Evolutionary conservation across 2,888 invertebrate genomes (phyloP).

Genomic region (Galeruca laticollis): DNA sequence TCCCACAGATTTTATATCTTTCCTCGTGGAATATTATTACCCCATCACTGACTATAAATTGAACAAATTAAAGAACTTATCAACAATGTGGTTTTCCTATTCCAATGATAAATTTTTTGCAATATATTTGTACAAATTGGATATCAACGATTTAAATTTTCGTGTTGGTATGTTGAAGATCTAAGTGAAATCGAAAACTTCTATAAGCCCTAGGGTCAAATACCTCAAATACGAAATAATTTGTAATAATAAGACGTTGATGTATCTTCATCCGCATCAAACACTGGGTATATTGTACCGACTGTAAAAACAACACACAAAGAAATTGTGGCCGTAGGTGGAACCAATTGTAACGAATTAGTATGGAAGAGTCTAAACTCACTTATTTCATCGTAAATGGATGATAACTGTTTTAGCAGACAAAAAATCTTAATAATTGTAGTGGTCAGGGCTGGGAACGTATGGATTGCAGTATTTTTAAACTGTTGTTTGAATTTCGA

Average conservation of each 20-base stretch:
- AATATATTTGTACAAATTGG: no score
- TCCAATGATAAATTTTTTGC: no score
- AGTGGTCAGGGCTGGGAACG: neutral
- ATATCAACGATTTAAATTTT: no score
- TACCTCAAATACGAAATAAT: slow-evolving; percentile 39
- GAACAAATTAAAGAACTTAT: no score
- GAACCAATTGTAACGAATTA: slow-evolving; percentile 40
- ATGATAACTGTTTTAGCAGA: slow-evolving; percentile 1
- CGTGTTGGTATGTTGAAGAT: no score
- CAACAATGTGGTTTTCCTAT: no score
- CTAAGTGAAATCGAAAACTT: no score
- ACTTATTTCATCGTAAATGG: slow-evolving; percentile 27
- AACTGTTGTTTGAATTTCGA: neutral
- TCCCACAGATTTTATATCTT: no score
- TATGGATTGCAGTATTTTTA: neutral
- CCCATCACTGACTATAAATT: no score
- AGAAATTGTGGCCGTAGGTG: slow-evolving; percentile 42
- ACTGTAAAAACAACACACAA: slow-evolving; percentile 38
- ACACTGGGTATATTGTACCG: slow-evolving; percentile 27
- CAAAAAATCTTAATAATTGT: neutral
- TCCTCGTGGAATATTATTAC: no score
- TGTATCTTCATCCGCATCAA: slow-evolving; percentile 22
- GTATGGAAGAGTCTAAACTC: slow-evolving; percentile 21
- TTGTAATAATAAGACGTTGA: slow-evolving; percentile 39
- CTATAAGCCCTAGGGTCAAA: slow-evolving; percentile 39